Conservation (phyloP, 1,140 invertebrate genomes). For the Coptotermes formosanus region DNA sequence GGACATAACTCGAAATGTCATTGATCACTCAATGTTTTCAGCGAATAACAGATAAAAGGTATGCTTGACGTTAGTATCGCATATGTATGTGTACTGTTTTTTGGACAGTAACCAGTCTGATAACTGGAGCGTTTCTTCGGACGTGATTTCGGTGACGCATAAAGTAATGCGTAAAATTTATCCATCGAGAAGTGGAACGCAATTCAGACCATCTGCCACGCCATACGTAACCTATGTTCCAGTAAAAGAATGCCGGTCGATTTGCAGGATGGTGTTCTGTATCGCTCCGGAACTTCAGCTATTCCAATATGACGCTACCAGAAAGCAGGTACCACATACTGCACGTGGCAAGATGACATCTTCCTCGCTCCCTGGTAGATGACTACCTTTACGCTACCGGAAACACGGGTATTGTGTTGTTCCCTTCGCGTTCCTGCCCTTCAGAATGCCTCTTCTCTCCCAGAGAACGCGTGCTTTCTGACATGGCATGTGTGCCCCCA, state of each 20-base stretch:
- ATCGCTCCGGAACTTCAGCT: background rate
- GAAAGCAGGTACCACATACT: background rate
- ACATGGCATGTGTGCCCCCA: too few relatives aligned
- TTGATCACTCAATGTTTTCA: too few relatives aligned
- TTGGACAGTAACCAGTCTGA: too few relatives aligned
- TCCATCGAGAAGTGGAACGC: too few relatives aligned
- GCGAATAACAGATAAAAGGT: too few relatives aligned
- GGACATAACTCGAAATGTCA: too few relatives aligned
- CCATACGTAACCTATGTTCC: background rate
- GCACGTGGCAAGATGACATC: background rate
- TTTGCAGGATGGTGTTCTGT: background rate
- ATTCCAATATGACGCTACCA: background rate
- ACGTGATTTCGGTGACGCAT: too few relatives aligned
- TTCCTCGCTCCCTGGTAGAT: background rate
- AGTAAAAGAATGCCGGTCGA: background rate
- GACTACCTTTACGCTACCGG: background rate
- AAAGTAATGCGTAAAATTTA: too few relatives aligned
- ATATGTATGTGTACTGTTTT: too few relatives aligned
- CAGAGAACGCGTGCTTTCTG: background rate
- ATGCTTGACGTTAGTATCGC: too few relatives aligned
- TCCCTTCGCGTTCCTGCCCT: background rate
- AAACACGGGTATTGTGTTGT: constrained; percentile 4
- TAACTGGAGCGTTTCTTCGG: too few relatives aligned
- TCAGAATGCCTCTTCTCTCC: background rate
- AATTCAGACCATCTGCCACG: too few relatives aligned